Evolutionary conservation across 2,113 vertebrate genomes (phyloP).

Genomic region (Crotophaga sulcirostris): DNA sequence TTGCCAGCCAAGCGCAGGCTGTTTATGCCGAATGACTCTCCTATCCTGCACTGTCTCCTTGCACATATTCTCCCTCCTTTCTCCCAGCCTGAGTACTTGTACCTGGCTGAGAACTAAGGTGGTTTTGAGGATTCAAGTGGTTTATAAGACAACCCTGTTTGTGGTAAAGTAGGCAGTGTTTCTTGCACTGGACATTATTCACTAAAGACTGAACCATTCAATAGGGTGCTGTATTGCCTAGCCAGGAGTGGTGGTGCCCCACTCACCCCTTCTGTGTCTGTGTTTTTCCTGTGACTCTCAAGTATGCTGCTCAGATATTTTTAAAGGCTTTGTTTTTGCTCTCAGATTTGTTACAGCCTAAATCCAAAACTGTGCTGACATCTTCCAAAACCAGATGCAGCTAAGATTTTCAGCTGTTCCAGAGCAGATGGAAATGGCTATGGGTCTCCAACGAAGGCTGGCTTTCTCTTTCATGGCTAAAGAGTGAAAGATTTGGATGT

Average conservation of each 20-base stretch:
- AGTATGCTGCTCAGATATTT: background rate
- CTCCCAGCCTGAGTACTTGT: background rate
- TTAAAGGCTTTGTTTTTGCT: background rate
- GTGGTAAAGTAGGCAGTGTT: background rate
- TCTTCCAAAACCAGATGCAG: background rate
- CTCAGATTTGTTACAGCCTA: background rate
- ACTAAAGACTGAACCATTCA: background rate
- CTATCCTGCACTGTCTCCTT: background rate
- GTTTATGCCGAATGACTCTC: background rate
- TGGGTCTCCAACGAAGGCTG: background rate
- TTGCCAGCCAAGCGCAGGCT: background rate
- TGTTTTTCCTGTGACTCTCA: background rate
- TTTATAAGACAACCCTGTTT: background rate
- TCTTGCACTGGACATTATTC: background rate
- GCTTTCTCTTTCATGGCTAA: background rate
- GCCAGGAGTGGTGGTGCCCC: background rate
- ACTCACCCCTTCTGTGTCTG: background rate
- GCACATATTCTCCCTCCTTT: background rate
- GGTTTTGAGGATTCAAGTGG: background rate
- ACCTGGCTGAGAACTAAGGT: background rate
- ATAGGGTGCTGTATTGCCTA: background rate
- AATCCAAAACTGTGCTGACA: background rate
- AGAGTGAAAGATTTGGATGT: background rate
- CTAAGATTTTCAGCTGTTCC: background rate
- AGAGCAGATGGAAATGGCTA: background rate